phyloP scores from a whole-genome alignment of 2,888 invertebrate genomes.

The Epinotia brunnichana region DNA sequence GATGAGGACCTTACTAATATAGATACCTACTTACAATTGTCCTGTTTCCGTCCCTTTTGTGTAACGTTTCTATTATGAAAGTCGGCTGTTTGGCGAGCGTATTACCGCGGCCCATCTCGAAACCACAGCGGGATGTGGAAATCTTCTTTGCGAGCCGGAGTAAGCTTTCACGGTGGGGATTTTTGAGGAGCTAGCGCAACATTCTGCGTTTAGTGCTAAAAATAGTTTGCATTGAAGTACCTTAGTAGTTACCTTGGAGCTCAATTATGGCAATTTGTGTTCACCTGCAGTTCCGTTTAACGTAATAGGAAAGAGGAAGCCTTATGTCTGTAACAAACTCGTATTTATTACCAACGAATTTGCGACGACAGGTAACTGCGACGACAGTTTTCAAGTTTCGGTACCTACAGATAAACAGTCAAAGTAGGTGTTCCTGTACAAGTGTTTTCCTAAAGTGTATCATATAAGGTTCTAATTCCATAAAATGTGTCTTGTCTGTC shows the following conservation, averaged over 20 bases:
- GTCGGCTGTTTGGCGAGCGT: constrained; percentile 60
- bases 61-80: constrained; percentile 60
- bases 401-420: too few species aligned
- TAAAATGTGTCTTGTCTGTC: too few species aligned
- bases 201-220: constrained; percentile 8
- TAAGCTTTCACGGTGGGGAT: constrained; percentile 28
- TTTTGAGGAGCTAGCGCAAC: constrained; percentile 28
- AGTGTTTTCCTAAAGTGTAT: too few species aligned
- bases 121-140: constrained; percentile 52
- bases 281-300: background rate
- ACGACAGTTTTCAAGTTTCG: too few species aligned
- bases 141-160: constrained; percentile 24
- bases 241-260: too few species aligned
- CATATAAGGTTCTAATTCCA: too few species aligned
- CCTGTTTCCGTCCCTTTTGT: constrained; percentile 59
- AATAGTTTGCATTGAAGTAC: background rate
- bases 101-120: constrained; percentile 57
- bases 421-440: too few species aligned
- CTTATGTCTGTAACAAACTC: too few species aligned
- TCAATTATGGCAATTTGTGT: background rate
- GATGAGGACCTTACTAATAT: constrained; percentile 16
- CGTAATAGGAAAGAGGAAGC: background rate
- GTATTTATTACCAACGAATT: too few species aligned
- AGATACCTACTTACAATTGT: constrained; percentile 49
- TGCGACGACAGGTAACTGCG: too few species aligned